Conservation (phyloP, 2,113 vertebrate genomes). For the Cyphomyrus plagiostoma region DNA sequence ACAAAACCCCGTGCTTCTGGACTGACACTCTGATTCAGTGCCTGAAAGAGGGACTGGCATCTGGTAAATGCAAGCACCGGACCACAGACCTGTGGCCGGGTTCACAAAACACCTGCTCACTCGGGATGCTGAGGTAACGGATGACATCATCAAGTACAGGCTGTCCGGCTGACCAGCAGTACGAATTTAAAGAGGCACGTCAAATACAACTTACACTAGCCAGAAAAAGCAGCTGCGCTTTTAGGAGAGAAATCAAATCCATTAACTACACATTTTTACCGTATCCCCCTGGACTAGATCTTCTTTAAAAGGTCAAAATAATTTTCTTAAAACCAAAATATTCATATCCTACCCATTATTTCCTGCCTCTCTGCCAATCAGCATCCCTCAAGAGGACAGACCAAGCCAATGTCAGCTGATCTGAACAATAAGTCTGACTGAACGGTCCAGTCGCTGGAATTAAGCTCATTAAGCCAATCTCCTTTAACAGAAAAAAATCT, state of each 20-base stretch:
- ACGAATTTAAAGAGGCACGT: background rate
- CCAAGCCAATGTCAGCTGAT: background rate
- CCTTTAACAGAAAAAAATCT: background rate
- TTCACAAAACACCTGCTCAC: slow-evolving; percentile 25
- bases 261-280: background rate
- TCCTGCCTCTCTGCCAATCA: background rate
- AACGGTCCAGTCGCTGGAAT: background rate
- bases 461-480: background rate
- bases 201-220: background rate
- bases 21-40: slow-evolving; percentile 32
- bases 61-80: slow-evolving; percentile 26
- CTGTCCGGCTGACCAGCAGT: background rate
- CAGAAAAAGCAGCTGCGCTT: background rate
- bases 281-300: background rate
- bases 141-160: background rate
- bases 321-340: background rate
- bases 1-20: slow-evolving; percentile 24
- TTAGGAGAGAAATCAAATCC: background rate
- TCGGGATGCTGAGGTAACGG: background rate
- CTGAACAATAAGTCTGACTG: background rate
- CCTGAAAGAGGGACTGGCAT: slow-evolving; percentile 23
- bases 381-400: too few species aligned
- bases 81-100: slow-evolving; percentile 14
- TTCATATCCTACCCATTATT: background rate
- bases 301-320: background rate